Percentiles rank a stretch among this genome's conserved stretches.
These are phyloP conservation scores for Poecilia gillii DNA, from an alignment of 2,797 vertebrate species.

Conservation along the genomic window DNA sequence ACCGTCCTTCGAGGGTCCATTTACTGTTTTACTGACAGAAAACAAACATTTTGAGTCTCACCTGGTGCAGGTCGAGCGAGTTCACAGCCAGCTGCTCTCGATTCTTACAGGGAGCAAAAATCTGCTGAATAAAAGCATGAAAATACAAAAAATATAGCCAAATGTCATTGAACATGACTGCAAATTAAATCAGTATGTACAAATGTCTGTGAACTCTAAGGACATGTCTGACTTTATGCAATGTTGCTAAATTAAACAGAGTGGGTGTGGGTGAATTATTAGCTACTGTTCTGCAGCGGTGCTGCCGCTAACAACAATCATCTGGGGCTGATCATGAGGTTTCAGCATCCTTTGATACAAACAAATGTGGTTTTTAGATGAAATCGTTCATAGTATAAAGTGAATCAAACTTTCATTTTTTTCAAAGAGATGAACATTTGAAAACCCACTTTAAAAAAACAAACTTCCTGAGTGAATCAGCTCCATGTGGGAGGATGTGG, in stretches of 20 bases:
- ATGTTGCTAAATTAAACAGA: conserved; percentile 15
- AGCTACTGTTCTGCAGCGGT: conserved; percentile 11
- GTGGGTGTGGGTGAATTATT: conserved; percentile 50
- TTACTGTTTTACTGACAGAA: not conserved
- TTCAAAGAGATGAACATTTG: not conserved
- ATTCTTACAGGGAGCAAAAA: conserved; percentile 33
- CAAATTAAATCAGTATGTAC: not conserved
- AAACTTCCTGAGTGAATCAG: conserved; percentile 10
- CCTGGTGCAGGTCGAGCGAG: conserved; percentile 55
- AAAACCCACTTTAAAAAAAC: conserved; percentile 1
- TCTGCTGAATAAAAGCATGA: conserved; percentile 31
- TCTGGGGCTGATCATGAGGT: not conserved
- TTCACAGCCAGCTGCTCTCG: conserved; percentile 44
- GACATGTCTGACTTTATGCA: conserved; percentile 5
- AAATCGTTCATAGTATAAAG: conserved; percentile 18
- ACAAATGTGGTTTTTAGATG: not conserved
- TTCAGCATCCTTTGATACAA: not conserved
- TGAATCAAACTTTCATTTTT: conserved; percentile 19
- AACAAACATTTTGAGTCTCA: conserved; percentile 31
- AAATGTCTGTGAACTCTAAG: conserved; percentile 1
- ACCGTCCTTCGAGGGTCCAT: not conserved
- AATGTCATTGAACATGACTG: conserved; percentile 39
- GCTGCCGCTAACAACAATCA: not conserved
- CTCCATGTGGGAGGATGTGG: conserved; percentile 16
- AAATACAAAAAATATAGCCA: conserved; percentile 30